These are phyloP conservation scores for Brachionus koreanus DNA, from an alignment of 1,140 invertebrate species.

Conservation along the genomic window DNA sequence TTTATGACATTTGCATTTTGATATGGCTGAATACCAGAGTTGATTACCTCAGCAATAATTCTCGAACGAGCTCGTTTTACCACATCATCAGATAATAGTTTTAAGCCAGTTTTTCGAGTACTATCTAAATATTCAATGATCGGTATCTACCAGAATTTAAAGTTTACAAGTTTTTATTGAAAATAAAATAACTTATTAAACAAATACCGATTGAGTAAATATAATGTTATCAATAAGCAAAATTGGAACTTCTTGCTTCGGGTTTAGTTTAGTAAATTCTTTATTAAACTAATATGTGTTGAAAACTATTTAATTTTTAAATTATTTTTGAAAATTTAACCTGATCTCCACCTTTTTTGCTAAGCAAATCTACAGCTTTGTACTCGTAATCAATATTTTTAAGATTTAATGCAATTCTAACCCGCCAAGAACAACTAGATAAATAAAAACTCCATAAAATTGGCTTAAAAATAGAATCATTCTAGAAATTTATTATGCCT, in stretches of 20 bases:
- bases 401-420: conserved; percentile 80
- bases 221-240: not conserved
- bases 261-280: conserved; percentile 26
- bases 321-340: not conserved
- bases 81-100: conserved; percentile 76
- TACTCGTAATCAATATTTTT: conserved; percentile 94
- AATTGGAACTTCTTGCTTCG: conserved; percentile 41
- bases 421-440: conserved; percentile 84
- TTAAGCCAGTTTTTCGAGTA: conserved; percentile 69
- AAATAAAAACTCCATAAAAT: conserved; percentile 85
- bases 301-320: not conserved
- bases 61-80: conserved; percentile 68
- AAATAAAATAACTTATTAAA: not conserved
- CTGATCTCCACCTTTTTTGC: conserved; percentile 63
- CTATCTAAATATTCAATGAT: conserved; percentile 95
- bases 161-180: not conserved
- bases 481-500: conserved; percentile 91
- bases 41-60: conserved; percentile 75
- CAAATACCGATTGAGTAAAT: conserved; percentile 35
- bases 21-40: conserved; percentile 86
- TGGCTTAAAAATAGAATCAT: conserved; percentile 77
- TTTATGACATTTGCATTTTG: conserved; percentile 77
- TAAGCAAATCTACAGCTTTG: conserved; percentile 78
- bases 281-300: conserved; percentile 46
- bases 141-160: conserved; percentile 62